These are phyloP conservation scores for Aethina tumida DNA, from an alignment of 1,140 invertebrate species.

Conservation along the genomic window DNA sequence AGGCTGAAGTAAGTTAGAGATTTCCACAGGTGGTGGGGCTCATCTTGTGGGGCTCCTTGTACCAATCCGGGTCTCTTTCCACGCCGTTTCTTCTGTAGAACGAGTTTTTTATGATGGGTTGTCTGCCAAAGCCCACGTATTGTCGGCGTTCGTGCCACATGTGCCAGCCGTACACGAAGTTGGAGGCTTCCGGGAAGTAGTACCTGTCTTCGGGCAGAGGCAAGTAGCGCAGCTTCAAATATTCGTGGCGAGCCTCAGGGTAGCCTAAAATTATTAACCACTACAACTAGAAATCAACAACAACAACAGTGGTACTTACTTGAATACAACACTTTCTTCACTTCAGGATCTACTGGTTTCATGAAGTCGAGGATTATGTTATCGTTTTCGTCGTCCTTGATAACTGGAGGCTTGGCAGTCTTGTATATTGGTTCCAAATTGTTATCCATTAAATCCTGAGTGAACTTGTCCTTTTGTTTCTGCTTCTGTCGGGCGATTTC, in stretches of 20 bases:
- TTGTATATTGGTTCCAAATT: no score
- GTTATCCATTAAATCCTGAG: no score
- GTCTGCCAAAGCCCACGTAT: slow-evolving; percentile 25
- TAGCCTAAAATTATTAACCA: slow-evolving; percentile 25
- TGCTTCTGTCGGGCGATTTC: no score
- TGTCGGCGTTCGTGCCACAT: slow-evolving; percentile 27
- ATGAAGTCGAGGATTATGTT: slow-evolving; percentile 17
- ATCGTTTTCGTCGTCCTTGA: no score
- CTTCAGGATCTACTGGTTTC: slow-evolving; percentile 25
- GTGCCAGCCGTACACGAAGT: slow-evolving; percentile 32
- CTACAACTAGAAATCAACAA: slow-evolving; percentile 24
- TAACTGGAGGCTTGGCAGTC: no score
- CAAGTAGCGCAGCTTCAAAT: background rate
- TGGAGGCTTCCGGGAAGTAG: slow-evolving; percentile 30
- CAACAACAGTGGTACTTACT: slow-evolving; percentile 22
- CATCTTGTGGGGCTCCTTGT: slow-evolving; percentile 25
- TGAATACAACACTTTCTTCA: slow-evolving; percentile 24
- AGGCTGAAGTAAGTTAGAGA: no score
- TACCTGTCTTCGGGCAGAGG: slow-evolving; percentile 25
- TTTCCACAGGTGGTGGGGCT: no score
- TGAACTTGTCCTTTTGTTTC: no score
- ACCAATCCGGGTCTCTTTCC: slow-evolving; percentile 31
- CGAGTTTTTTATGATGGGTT: slow-evolving; percentile 29
- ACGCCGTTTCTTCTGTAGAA: slow-evolving; percentile 33
- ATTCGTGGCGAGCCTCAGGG: slow-evolving; percentile 24